Percentiles rank a stretch among this genome's conserved stretches.
Conservation (phyloP, 2,113 vertebrate genomes). For the Erpornis zantholeuca region DNA sequence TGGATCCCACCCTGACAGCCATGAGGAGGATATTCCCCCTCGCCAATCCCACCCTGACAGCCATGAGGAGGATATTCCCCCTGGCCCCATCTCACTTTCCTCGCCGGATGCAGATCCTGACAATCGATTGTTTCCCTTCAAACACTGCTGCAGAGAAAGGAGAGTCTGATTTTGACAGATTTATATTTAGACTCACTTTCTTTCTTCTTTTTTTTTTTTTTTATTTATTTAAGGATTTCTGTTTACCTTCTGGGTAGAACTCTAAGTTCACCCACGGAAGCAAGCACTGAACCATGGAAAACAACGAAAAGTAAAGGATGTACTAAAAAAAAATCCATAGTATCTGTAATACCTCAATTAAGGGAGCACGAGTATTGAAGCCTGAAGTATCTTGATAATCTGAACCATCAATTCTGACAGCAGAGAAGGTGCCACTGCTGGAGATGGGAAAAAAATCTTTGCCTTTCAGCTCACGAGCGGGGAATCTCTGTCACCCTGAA, state of each 20-base stretch:
- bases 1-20: neutral
- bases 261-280: neutral
- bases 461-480: neutral
- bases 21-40: rapidly evolving
- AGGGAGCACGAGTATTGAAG: constrained; percentile 15
- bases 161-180: constrained; percentile 12
- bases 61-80: neutral
- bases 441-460: neutral
- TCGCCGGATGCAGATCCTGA: neutral
- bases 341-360: constrained; percentile 54
- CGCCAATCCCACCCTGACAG: neutral
- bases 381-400: constrained; percentile 48
- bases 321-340: constrained; percentile 5
- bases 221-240: neutral
- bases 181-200: neutral
- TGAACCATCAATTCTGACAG: constrained; percentile 40
- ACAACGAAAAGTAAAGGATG: constrained; percentile 19
- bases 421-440: neutral
- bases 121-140: neutral
- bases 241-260: constrained; percentile 7
- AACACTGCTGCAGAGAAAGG: neutral
- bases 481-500: neutral
- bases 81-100: rapidly evolving
- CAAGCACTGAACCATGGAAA: neutral
- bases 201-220: neutral